A percentile compares a stretch with the other conserved stretches of the same genome.
Evolutionary conservation across 2,797 vertebrate species (phyloP).

Genomic region (Australoheros facetus): DNA sequence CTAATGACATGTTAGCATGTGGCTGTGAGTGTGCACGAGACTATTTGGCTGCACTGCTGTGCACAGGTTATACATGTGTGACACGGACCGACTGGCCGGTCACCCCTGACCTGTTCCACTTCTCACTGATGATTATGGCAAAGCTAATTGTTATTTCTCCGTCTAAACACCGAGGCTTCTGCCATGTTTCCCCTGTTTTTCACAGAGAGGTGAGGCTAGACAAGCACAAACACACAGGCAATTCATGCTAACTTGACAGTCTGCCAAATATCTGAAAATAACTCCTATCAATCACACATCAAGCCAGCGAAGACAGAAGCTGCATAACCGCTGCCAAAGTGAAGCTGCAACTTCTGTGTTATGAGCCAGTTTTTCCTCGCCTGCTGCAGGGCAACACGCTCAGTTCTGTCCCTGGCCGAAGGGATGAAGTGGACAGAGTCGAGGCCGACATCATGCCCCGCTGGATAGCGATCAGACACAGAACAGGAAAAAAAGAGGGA

Average conservation of each 20-base stretch:
- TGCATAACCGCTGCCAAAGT: background rate
- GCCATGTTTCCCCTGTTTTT: background rate
- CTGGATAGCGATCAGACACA: constrained; percentile 41
- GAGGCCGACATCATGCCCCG: constrained; percentile 29
- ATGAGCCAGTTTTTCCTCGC: constrained; percentile 2
- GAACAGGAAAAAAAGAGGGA: constrained; percentile 13
- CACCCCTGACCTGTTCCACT: background rate
- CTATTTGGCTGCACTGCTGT: too few species aligned
- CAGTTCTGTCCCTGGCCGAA: constrained; percentile 31
- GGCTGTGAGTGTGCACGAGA: too few species aligned
- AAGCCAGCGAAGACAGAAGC: background rate
- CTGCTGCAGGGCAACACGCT: constrained; percentile 3
- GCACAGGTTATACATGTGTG: too few species aligned
- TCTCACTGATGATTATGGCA: background rate
- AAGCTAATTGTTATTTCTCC: background rate
- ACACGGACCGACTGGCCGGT: too few species aligned
- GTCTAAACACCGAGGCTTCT: background rate
- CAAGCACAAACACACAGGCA: background rate
- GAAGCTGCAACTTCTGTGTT: constrained; percentile 4
- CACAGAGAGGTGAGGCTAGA: background rate
- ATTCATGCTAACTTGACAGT: background rate
- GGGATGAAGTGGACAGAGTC: constrained; percentile 23
- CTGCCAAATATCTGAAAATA: constrained; percentile 32
- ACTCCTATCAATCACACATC: constrained; percentile 36
- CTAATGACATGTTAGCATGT: too few species aligned